phyloP scores from a whole-genome alignment of 2,797 vertebrate genomes.

The Cheirogaleus major region DNA sequence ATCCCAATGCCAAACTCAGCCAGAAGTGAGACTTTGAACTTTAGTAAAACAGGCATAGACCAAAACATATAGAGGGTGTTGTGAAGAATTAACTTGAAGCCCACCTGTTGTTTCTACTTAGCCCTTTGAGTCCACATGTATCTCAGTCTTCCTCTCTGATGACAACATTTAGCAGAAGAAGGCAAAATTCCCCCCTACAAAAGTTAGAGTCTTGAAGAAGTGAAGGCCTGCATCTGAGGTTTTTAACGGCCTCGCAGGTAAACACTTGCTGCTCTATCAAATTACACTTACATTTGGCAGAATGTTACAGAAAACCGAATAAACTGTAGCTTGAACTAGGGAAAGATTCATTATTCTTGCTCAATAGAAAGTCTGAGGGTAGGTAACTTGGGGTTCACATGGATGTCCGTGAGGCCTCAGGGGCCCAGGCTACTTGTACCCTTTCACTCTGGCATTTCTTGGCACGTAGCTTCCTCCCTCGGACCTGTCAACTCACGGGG shows the following conservation, averaged over 20 bases:
- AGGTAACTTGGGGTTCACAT: not conserved
- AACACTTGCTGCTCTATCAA: not conserved
- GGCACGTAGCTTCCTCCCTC: not conserved
- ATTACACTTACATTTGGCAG: not conserved
- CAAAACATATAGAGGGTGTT: not conserved
- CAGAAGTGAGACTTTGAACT: not conserved
- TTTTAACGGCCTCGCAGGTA: not conserved
- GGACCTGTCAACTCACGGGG: not conserved
- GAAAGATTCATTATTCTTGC: no score
- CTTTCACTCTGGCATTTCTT: not conserved
- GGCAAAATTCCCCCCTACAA: not conserved
- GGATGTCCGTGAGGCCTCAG: accelerated
- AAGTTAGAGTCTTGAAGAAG: not conserved
- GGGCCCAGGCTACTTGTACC: no score
- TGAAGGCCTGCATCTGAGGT: accelerated
- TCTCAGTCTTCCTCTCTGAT: not conserved
- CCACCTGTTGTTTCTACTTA: accelerated
- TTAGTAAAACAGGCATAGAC: not conserved
- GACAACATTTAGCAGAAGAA: no score
- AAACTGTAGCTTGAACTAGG: not conserved
- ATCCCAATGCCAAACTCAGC: not conserved
- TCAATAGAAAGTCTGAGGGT: not conserved
- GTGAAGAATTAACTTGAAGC: not conserved
- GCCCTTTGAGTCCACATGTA: not conserved
- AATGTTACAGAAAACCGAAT: not conserved